Percentiles rank a stretch among this genome's conserved stretches.
These are phyloP conservation scores for Epizoanthus rinbou DNA, from an alignment of 92 coral and sea anemone genomes.

Conservation along the genomic window DNA sequence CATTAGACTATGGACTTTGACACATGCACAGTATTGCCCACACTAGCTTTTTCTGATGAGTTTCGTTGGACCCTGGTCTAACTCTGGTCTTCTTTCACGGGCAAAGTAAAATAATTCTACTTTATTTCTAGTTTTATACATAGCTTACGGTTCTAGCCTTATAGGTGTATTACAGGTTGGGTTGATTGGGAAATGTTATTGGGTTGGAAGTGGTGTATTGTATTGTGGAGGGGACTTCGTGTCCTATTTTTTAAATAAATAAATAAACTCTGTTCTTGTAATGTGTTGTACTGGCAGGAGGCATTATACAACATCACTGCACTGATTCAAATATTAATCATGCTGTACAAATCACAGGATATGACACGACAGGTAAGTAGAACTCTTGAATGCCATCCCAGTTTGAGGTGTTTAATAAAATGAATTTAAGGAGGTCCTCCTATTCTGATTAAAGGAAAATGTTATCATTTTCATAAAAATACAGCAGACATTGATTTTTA, in stretches of 20 bases:
- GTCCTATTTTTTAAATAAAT: too few relatives aligned
- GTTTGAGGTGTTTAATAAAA: neutral
- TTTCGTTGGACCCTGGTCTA: neutral
- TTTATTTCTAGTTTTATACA: too few relatives aligned
- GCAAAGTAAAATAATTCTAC: too few relatives aligned
- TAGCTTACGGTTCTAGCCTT: too few relatives aligned
- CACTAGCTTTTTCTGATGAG: neutral
- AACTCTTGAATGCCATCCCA: neutral
- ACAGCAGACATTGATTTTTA: neutral
- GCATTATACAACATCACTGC: constrained; percentile 95
- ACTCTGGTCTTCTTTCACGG: too few relatives aligned
- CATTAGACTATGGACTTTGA: too few relatives aligned
- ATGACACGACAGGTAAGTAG: constrained; percentile 68
- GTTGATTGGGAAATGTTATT: too few relatives aligned
- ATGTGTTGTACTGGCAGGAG: constrained; percentile 53
- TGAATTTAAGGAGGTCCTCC: neutral
- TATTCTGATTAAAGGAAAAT: neutral
- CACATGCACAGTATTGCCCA: too few relatives aligned
- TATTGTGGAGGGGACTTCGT: too few relatives aligned
- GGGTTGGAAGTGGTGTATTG: too few relatives aligned
- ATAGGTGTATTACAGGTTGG: too few relatives aligned
- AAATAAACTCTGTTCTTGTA: neutral
- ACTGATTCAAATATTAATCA: constrained; percentile 79
- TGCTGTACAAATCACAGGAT: constrained; percentile 93
- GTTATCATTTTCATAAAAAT: neutral